Conservation (phyloP, 2,888 invertebrate species). For the Eurytoma adleriae region DNA sequence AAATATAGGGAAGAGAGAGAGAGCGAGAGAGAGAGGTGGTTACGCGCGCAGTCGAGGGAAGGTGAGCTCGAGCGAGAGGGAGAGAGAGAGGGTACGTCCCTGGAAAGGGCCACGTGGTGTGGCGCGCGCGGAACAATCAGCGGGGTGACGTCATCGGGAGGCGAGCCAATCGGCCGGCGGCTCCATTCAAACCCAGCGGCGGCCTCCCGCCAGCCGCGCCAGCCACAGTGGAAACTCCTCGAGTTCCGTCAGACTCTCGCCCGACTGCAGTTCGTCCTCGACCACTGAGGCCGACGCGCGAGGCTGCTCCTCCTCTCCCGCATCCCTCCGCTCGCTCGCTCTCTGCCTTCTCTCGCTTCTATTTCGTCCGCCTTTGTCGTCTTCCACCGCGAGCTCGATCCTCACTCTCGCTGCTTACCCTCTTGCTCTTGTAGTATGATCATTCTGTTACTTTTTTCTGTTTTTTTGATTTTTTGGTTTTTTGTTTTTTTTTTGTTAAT, state of each 20-base stretch:
- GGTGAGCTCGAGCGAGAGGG: not conserved
- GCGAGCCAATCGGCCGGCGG: slow-evolving; percentile 80
- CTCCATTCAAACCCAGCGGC: slow-evolving; percentile 81
- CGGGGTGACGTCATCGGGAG: slow-evolving; percentile 84
- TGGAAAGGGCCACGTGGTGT: slow-evolving; percentile 73
- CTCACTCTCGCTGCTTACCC: not conserved
- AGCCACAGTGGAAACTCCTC: slow-evolving; percentile 69
- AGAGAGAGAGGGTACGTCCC: slow-evolving; percentile 41
- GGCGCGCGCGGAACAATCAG: slow-evolving; percentile 82
- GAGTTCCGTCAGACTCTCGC: slow-evolving; percentile 72
- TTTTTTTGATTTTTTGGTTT: not conserved
- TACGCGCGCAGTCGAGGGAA: not conserved
- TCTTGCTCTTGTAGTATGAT: not conserved
- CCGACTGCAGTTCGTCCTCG: slow-evolving; percentile 74
- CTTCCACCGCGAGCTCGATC: too few relatives aligned
- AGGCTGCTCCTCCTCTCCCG: not conserved
- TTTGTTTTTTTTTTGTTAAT: not conserved
- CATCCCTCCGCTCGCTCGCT: not conserved
- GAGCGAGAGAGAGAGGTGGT: too few relatives aligned
- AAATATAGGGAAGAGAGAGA: too few relatives aligned
- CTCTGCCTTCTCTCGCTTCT: slow-evolving; percentile 49
- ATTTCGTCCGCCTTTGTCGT: not conserved
- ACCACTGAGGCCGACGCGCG: slow-evolving; percentile 70
- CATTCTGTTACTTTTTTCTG: not conserved
- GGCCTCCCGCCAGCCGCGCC: slow-evolving; percentile 65